Base-by-base conservation (phyloP, 1,140 invertebrate genomes). In the Olivierus martensii region DNA sequence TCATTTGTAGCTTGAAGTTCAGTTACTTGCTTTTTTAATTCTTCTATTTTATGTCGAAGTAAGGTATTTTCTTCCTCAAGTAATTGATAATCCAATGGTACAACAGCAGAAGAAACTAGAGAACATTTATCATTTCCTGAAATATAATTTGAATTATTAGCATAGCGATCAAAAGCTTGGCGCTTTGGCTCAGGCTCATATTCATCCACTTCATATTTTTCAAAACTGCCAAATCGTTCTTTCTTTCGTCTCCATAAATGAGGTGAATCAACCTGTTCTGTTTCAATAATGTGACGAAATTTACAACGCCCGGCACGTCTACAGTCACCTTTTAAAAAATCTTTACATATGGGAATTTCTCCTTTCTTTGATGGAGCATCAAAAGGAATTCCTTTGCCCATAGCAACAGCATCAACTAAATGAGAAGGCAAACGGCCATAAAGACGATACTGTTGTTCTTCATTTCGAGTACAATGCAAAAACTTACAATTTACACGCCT, bases 1-100 rank as follows among this genome's bases (percentile, higher is more conserved):
- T 85, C 82, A 65, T 86, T 86, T 3, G 83, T 82, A 9, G 82
- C 82, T n/a, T 78, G 80, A 44, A 84, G 65, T 64, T 82, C 80
- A 38, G 75, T 72, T 3, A 79, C 74, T 64, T 79, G 75, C 59
- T 80, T 81, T 64, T 82, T 82, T 43, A 85, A 65, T 60, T 83
- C 81, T 42, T 82, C 79, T 46, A 85, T 76, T 65, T 81, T 79
- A 56, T 80, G 77, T 58, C 80, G 73, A 39, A 86, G 65, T 53
- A 83, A 68, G 15, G 59, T 71, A 67, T 84, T 84, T 63, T 86
- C 82, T 58, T 84, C 82, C 62, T 82, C 79, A 14, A 84, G 63
- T 15, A 72, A 56, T 10, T 55, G 50, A 14, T 39, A 49, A 48
- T 59, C 52, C 15, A 44, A 47, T 2, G 41, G 47, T 18, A 52